Conservation (phyloP, 2,113 vertebrate species). For the Setophaga kirtlandii region DNA sequence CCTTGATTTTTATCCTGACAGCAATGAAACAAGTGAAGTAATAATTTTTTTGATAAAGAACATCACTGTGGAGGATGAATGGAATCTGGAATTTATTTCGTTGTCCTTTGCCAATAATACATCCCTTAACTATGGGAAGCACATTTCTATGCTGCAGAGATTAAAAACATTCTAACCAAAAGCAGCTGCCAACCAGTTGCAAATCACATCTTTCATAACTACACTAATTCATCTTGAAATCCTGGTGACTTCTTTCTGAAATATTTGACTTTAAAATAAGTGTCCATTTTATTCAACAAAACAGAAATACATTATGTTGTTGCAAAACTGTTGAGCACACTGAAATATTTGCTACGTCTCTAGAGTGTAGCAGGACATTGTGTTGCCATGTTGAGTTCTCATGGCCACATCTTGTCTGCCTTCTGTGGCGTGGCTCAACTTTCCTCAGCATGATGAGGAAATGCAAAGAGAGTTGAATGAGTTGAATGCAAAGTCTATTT, state of each 20-base stretch:
- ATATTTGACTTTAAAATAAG: background rate
- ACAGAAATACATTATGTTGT: background rate
- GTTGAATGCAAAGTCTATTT: background rate
- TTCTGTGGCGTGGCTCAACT: background rate
- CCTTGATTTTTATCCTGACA: slow-evolving; percentile 25
- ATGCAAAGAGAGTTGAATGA: background rate
- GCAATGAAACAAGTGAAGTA: slow-evolving; percentile 10
- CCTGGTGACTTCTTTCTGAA: background rate
- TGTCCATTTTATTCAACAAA: background rate
- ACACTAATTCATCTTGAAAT: background rate
- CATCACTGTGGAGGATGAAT: background rate
- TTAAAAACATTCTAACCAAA: slow-evolving; percentile 43
- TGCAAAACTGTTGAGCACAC: background rate
- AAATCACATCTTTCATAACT: slow-evolving; percentile 22
- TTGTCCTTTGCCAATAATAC: slow-evolving; percentile 8
- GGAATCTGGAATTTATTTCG: slow-evolving; percentile 32
- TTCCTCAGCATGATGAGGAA: background rate
- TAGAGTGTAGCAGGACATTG: background rate
- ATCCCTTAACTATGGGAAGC: background rate
- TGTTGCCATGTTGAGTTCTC: background rate
- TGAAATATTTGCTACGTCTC: background rate
- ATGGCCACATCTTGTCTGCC: background rate
- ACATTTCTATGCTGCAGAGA: slow-evolving; percentile 13
- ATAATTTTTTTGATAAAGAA: slow-evolving; percentile 18
- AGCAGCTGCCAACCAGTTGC: background rate